Base-by-base conservation (phyloP, 1,140 invertebrate genomes). In the Procambarus virginalis region DNA sequence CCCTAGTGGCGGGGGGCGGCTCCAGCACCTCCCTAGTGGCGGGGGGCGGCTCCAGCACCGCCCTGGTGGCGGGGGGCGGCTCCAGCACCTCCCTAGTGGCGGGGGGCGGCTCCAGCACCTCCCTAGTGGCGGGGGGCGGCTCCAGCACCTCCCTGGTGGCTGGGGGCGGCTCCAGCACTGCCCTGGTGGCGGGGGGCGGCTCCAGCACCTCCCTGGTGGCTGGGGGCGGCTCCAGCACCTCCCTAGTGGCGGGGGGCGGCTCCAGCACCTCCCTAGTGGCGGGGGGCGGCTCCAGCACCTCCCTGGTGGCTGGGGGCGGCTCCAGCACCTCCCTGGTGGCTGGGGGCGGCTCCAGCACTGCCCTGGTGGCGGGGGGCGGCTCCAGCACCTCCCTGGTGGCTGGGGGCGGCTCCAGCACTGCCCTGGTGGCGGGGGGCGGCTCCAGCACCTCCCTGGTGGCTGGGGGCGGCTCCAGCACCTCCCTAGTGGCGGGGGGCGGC, bases 211-310 rank as follows among this genome's bases (percentile, higher is more conserved):
- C 34, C 34, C 1, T 34, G 1, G 68, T 5, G n/a, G n/a, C 34
- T 0, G 3, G 14, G 3, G n/a, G 2, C 5, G n/a, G 68, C 3
- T 4, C 10, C 1, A 3, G 5, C 1, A 1, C 1, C 3, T 5
- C 22, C 0, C 6, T 22, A 6, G n/a, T 73, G 8, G 5, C 6
- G 68, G 68, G 5, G n/a, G 22, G 5, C 22, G n/a, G 64, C 12
- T 10, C 14, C 2, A 17, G 20, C 4, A 5, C 12, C 64, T 68
- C 20, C 5, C 64, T 68, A 1, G 64, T 5, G 4, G 17, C 14
- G 5, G 64, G 5, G 4, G 5, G 5, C 14, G 12, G 64, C 34
- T 34, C 34, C 34, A 1, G 34, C 0, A 1, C 34, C 34, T 34
- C 34, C 1, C 34, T 34, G 64, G 68, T 5, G n/a, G n/a, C 34